Percentiles rank a stretch among this genome's conserved stretches.
phyloP scores from a whole-genome alignment of 1,140 invertebrate species.

The Solenopsis fugax region DNA sequence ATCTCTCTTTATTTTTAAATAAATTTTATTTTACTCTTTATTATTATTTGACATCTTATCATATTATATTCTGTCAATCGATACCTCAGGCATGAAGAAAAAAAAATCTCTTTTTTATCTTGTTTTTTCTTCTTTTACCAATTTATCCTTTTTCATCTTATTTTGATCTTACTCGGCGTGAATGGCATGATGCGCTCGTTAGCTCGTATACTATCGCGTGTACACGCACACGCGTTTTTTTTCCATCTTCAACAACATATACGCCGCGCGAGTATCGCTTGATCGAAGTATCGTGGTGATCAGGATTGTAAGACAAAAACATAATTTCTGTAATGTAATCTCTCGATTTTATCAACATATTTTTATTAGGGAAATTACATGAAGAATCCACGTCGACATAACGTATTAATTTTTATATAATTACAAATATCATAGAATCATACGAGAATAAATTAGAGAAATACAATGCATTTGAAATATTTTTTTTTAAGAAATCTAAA shows the following conservation, averaged over 20 bases:
- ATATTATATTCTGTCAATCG: not conserved
- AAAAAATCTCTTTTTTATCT: not conserved
- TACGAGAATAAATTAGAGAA: not conserved
- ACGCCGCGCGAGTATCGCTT: not conserved
- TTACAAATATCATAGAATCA: not conserved
- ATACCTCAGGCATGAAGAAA: not conserved
- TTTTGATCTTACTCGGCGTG: conserved; percentile 1
- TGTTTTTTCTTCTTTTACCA: conserved; percentile 16
- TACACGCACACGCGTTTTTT: not conserved
- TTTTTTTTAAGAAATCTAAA: not conserved
- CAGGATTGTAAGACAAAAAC: not conserved
- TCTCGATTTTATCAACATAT: not conserved
- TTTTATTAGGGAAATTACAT: conserved; percentile 9
- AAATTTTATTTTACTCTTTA: not conserved
- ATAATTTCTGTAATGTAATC: conserved; percentile 25
- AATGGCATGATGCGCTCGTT: conserved; percentile 12
- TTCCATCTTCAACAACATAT: not conserved
- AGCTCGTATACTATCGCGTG: conserved; percentile 19
- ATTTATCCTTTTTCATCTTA: conserved; percentile 8
- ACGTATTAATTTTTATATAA: not conserved
- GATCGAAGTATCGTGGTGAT: conserved; percentile 4
- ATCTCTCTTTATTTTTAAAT: not conserved
- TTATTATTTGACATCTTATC: not conserved
- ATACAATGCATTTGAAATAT: not conserved
- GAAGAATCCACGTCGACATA: not conserved